Evolutionary conservation across 2,113 vertebrate genomes (phyloP), one percentile per base, ranked within the genome.

Genomic region (Catharus fuscescens): DNA sequence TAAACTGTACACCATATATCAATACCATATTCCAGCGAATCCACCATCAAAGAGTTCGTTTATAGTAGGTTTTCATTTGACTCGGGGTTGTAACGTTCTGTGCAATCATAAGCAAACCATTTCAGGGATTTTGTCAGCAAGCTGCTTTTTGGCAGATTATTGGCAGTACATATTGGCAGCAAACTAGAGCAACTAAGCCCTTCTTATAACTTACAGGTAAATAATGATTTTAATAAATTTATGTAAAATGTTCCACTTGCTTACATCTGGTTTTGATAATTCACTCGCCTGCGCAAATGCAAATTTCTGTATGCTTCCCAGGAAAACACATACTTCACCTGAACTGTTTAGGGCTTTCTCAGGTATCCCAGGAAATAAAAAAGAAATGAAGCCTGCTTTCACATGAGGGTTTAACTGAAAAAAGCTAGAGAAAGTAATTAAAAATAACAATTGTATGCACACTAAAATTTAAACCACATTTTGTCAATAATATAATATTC

Each of bases 181-280:
- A 94, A 96, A 87, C 72, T 45, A 87, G 67, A 47, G 92, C 85
- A 89, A 84, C 92, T 97, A 94, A 96, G 66, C 95, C 96, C 85
- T 90, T 78, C 92, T 97, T 97, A 97, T 94, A 97, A 97, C 92
- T 93, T 97, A 97, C 93, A 97, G 97, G 96, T 97, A 97, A 90
- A 95, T 97, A 98, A 98, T 97, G 97, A 97, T 97, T 97, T 92
- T 91, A 96, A 97, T 97, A 97, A 97, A 97, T 97, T 91, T 97
- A 97, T 93, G 78, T 91, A 97, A 96, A 97, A 91, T 93, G 96
- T 97, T 97, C 87, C 95, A 97, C 88, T 97, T 90, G 96, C 94
- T 94, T 73, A 93, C 92, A 91, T 96, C 97, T 97, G 89, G 79
- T 97, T 98, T 93, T 96, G 96, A 98, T 96, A 95, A 87, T 15